Base-by-base conservation (phyloP, 2,888 invertebrate genomes). In the Sarcophaga carnaria region DNA sequence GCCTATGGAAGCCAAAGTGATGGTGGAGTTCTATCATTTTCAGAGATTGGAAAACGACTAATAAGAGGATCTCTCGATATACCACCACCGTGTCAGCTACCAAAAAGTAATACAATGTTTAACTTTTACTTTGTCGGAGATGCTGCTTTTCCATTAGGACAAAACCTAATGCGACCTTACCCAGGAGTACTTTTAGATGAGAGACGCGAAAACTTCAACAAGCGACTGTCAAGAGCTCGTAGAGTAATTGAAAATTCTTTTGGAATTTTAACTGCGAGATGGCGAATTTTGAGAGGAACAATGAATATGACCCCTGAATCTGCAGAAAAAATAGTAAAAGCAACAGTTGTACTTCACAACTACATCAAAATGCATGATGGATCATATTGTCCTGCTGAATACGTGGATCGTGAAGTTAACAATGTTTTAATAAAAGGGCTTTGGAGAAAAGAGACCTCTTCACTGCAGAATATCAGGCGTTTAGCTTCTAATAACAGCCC, bases 1-100 rank as follows among this genome's bases (percentile, higher is more conserved):
- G 37, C 67, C n/a, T 67, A n/a, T 4, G 67, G 67, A 8, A 67
- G 67, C 11, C 71, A 71, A 59, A 71, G 80, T 64, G 84, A 64
- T 64, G 78, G 81, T 25, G 75, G 64, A 63, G 75, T 64, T 20
- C 17, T 63, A 14, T 47, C 75, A 6, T 75, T 17, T 22, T 75
- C 45, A 45, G 27, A 54, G 27, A 10, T 75, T 3, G 75, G 75
- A 75, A 45, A 79, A 49, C 17, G 62, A 8, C 8, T 78, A 2
- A 14, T 76, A 8, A 27, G 8, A 2, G 37, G 20, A 4, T 3
- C 17, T 27, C 49, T 77, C 4, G 69, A 69, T 77, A 3, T 77
- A 12, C 60, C 70, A 37, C 10, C 37, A 67, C 66, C 54, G 4
- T 27, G 54, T 0, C n/a, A 54, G n/a, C 67, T 76, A 8, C 37